phyloP scores from a whole-genome alignment of 2,888 invertebrate species.

The Drosophila recens region DNA sequence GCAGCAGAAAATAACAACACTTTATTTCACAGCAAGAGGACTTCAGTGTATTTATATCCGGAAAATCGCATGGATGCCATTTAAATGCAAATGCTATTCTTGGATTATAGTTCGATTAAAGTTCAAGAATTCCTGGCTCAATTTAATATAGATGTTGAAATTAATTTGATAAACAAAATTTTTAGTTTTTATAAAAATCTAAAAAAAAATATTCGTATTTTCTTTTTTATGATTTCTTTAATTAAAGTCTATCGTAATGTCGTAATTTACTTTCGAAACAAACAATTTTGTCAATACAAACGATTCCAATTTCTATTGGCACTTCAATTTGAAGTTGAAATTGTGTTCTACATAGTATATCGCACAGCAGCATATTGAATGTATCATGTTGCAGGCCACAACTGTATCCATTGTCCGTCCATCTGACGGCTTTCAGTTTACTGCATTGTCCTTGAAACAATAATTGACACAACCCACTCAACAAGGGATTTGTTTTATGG shows the following conservation, averaged over 20 bases:
- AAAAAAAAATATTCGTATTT: no score
- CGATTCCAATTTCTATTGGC: neutral
- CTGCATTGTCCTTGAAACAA: slow-evolving; percentile 29
- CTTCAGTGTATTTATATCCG: slow-evolving; percentile 6
- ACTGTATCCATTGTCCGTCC: neutral
- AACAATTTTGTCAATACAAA: neutral
- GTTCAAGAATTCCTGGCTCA: neutral
- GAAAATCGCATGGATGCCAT: neutral
- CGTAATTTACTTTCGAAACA: no score
- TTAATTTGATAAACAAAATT: no score
- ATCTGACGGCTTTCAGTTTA: slow-evolving; percentile 1
- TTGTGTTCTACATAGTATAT: neutral
- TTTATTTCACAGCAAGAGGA: neutral
- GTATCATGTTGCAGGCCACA: neutral
- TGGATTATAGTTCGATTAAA: neutral
- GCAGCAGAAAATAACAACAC: slow-evolving; percentile 6
- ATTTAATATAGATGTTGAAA: no score
- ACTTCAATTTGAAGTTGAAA: neutral
- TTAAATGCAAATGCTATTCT: neutral
- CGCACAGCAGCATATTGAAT: neutral
- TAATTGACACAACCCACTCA: slow-evolving; percentile 24
- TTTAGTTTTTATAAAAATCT: no score
- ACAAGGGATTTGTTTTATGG: slow-evolving; percentile 46
- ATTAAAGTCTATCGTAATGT: no score
- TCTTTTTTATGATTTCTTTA: no score